These are phyloP conservation scores for Xanthostigma xanthostigma DNA, from an alignment of 2,888 invertebrate genomes.

Conservation along the genomic window DNA sequence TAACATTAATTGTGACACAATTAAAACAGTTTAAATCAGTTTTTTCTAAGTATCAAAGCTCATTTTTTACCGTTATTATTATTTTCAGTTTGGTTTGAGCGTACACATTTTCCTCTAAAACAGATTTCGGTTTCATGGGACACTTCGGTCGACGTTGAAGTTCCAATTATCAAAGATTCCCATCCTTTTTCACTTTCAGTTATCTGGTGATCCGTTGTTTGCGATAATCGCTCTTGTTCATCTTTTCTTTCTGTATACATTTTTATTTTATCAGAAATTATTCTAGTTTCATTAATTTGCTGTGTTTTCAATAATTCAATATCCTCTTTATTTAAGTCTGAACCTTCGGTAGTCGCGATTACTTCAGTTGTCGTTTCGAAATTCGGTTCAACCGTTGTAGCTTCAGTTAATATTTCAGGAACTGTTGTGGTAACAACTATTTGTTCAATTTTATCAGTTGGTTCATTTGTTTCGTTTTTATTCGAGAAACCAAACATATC, in stretches of 20 bases:
- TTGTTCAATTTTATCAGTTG: conserved; percentile 9
- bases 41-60: conserved; percentile 10
- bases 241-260: not conserved
- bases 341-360: conserved; percentile 8
- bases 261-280: conserved; percentile 1
- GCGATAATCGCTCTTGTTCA: not conserved
- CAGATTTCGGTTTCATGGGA: conserved; percentile 82
- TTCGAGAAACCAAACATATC: conserved; percentile 27
- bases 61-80: conserved; percentile 22
- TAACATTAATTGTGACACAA: too few species aligned
- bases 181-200: conserved; percentile 25
- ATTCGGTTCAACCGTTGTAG: conserved; percentile 5
- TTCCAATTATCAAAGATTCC: conserved; percentile 44
- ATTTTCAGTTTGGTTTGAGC: conserved; percentile 27
- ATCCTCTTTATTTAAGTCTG: not conserved
- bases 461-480: conserved; percentile 18
- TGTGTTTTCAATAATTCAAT: too few species aligned
- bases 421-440: conserved; percentile 2
- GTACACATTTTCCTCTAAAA: conserved; percentile 71
- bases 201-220: not conserved
- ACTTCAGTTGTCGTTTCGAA: conserved; percentile 8
- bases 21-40: too few species aligned
- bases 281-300: not conserved
- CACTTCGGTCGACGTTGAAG: conserved; percentile 66
- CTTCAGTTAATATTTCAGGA: conserved; percentile 18